Evolutionary conservation across 2,888 invertebrate genomes (phyloP), one percentile per base, ranked within the genome.

Genomic region (Allophyes oxyacanthae): DNA sequence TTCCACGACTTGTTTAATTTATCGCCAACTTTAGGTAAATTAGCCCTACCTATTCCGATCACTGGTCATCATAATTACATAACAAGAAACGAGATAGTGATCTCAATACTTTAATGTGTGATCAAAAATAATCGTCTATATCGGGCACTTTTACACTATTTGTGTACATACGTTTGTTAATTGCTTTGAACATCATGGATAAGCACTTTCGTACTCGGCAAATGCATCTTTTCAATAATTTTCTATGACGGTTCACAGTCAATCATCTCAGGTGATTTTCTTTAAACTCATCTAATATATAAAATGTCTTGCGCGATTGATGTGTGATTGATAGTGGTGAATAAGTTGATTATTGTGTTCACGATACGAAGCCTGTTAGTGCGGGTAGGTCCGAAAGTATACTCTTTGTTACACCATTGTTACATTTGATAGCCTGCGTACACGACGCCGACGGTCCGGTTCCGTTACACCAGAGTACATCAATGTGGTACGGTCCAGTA

Each of bases 21-120:
- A n/a, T n/a, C n/a, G n/a, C n/a, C n/a, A n/a, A n/a, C n/a, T n/a
- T n/a, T n/a, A n/a, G n/a, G n/a, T n/a, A n/a, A n/a, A n/a, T n/a
- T n/a, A n/a, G n/a, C n/a, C n/a, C n/a, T n/a, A n/a, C n/a, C n/a
- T n/a, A n/a, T n/a, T n/a, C n/a, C n/a, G n/a, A n/a, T n/a, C n/a
- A n/a, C n/a, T n/a, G n/a, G 53, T 64, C 54, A 58, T 52, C 42
- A 43, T 63, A 75, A 74, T 64, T 45, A 43, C 71, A 72, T 50
- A 10, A 34, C 33, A 41, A 61, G 60, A 36, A 57, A 46, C 48
- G 77, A 64, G 73, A 62, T 56, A 37, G 41, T 40, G 62, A 65
- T 72, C 67, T 66, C 58, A 57, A 49, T 54, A 46, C 52, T 58
- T 55, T 60, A 64, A 61, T 62, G 56, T 64, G 59, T 65, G 51